A percentile compares a stretch with the other conserved stretches of the same genome.
These are phyloP conservation scores for Podilymbus podiceps DNA, from an alignment of 2,113 vertebrate species.

Conservation along the genomic window DNA sequence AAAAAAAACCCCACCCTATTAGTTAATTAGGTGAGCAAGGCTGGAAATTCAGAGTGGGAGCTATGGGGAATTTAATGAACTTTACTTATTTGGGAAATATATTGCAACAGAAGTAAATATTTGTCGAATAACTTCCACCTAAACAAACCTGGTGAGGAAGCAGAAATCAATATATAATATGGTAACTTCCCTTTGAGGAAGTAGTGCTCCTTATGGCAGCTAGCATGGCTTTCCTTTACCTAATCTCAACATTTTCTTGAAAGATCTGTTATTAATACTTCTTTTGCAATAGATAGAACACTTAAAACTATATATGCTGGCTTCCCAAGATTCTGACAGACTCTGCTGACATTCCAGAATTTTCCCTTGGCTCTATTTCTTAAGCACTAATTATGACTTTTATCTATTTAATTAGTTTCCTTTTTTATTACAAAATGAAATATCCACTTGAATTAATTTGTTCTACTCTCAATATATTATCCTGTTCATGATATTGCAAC, in stretches of 20 bases:
- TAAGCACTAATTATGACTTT: not conserved
- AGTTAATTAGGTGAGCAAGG: not conserved
- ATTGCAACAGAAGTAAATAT: not conserved
- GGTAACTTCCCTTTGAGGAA: not conserved
- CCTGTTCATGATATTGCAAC: not conserved
- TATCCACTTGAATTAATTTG: not conserved
- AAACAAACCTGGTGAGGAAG: not conserved
- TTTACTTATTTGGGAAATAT: not conserved
- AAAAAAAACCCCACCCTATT: not conserved
- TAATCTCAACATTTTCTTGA: not conserved
- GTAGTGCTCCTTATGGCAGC: not conserved
- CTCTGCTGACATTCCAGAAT: not conserved
- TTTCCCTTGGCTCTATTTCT: not conserved
- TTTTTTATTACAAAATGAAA: not conserved
- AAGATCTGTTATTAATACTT: not conserved
- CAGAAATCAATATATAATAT: not conserved
- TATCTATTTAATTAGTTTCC: not conserved
- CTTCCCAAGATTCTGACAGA: not conserved
- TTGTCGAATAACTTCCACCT: not conserved
- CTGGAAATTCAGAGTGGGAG: not conserved
- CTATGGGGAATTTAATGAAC: not conserved
- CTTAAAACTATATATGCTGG: not conserved
- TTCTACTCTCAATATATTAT: not conserved
- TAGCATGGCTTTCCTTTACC: not conserved
- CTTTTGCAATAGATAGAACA: not conserved